These are phyloP conservation scores for Papilio demoleus DNA, from an alignment of 2,888 invertebrate genomes.

Conservation along the genomic window DNA sequence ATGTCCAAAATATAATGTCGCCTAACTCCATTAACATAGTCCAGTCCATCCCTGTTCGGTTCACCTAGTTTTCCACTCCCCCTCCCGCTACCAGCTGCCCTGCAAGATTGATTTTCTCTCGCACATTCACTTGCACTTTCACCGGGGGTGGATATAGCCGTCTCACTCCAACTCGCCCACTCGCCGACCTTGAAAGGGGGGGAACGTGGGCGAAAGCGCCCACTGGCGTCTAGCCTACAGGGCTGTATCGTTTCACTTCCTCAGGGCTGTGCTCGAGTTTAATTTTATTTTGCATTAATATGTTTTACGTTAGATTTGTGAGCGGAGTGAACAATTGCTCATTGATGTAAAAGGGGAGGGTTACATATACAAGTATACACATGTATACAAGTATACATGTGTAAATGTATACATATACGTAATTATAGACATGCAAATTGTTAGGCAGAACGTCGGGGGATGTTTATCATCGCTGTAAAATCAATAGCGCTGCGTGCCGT, in stretches of 20 bases:
- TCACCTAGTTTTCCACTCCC: slow-evolving; percentile 79
- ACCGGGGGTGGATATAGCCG: slow-evolving; percentile 60
- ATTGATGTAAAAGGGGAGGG: slow-evolving; percentile 19
- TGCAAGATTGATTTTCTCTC: slow-evolving; percentile 83
- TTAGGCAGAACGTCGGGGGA: slow-evolving; percentile 21
- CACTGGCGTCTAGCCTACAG: slow-evolving; percentile 59
- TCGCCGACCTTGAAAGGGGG: slow-evolving; percentile 80
- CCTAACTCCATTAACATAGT: slow-evolving; percentile 43
- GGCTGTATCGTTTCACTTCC: slow-evolving; percentile 43
- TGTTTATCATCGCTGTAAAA: slow-evolving; percentile 36
- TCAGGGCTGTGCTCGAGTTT: slow-evolving; percentile 24
- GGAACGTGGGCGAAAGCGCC: slow-evolving; percentile 64
- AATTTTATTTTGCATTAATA: background rate
- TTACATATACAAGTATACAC: too few relatives aligned
- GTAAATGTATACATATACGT: too few relatives aligned
- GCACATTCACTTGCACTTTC: slow-evolving; percentile 81
- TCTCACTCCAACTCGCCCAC: slow-evolving; percentile 64
- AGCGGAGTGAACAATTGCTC: slow-evolving; percentile 18
- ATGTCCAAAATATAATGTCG: background rate
- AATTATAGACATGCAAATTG: slow-evolving; percentile 28
- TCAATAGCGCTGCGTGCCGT: slow-evolving; percentile 23
- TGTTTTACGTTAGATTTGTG: slow-evolving; percentile 5
- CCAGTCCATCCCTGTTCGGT: slow-evolving; percentile 60
- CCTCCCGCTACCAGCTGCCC: slow-evolving; percentile 56
- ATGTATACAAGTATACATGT: too few relatives aligned